phyloP scores from a whole-genome alignment of 1,140 invertebrate genomes.

The Mizuhopecten yessoensis region DNA sequence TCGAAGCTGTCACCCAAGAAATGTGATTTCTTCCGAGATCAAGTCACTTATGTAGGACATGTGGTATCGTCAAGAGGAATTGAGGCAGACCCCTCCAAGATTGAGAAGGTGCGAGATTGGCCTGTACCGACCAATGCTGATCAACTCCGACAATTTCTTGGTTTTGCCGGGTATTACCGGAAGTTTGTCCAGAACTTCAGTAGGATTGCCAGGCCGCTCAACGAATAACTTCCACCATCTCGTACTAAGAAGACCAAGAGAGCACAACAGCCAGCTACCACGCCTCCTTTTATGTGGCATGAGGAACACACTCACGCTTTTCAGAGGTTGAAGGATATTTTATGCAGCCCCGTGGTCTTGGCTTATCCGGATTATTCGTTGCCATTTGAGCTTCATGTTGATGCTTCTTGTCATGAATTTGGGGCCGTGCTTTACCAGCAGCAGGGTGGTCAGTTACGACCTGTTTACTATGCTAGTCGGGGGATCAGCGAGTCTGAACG shows the following conservation, averaged over 20 bases:
- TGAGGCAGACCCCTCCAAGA: conserved; percentile 68
- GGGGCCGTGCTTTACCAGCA: no score
- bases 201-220: conserved; percentile 56
- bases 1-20: conserved; percentile 83
- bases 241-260: neutral
- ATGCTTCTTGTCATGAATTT: no score
- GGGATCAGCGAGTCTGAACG: conserved; percentile 45
- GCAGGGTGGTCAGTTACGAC: neutral
- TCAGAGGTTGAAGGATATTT: conserved; percentile 54
- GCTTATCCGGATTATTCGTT: neutral
- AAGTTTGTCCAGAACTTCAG: conserved; percentile 62
- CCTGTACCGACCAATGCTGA: conserved; percentile 68
- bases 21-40: conserved; percentile 75
- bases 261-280: no score
- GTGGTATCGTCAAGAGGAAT: conserved; percentile 66
- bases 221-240: no score
- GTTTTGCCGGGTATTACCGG: conserved; percentile 66
- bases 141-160: conserved; percentile 72
- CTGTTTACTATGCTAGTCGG: conserved; percentile 58
- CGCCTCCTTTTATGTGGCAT: no score
- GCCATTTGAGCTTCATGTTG: neutral
- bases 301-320: neutral
- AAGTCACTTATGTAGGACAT: conserved; percentile 43
- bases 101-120: conserved; percentile 68
- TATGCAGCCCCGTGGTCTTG: conserved; percentile 43